A percentile compares a stretch with the other conserved stretches of the same genome.
These are phyloP conservation scores for Spea hammondii DNA, from an alignment of 2,797 vertebrate species.

Conservation along the genomic window DNA sequence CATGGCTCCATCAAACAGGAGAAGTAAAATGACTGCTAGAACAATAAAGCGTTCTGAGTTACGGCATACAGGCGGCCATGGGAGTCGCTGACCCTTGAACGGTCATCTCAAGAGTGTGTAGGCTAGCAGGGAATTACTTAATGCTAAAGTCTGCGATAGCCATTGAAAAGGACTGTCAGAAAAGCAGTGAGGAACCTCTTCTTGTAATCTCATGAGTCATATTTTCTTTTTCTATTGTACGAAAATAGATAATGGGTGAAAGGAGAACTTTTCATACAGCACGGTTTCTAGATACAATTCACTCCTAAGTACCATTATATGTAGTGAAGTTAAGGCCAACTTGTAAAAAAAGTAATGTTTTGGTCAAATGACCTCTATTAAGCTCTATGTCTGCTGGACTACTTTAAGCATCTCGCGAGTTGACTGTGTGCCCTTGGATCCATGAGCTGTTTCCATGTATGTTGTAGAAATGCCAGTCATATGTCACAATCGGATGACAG, in stretches of 20 bases:
- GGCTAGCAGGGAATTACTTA: constrained; percentile 13
- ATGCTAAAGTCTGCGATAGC: constrained; percentile 14
- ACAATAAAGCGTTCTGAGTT: constrained; percentile 32
- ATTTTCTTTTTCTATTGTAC: constrained; percentile 7
- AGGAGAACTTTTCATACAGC: background rate
- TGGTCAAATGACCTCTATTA: too few relatives aligned
- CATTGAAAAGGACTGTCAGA: constrained; percentile 7
- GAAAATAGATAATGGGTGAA: constrained; percentile 1
- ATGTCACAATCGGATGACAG: too few relatives aligned
- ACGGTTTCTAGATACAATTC: background rate
- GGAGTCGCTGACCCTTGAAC: constrained; percentile 25
- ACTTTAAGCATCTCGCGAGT: too few relatives aligned
- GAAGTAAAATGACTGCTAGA: constrained; percentile 20
- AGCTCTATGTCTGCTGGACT: too few relatives aligned
- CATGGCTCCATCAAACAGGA: constrained; percentile 9
- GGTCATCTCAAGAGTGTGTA: constrained; percentile 8
- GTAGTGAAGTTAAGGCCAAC: background rate
- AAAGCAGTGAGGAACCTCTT: background rate
- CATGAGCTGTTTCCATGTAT: too few relatives aligned
- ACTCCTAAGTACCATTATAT: background rate
- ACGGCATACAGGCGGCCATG: constrained; percentile 8
- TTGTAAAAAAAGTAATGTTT: too few relatives aligned
- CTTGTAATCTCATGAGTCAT: background rate
- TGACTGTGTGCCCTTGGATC: too few relatives aligned
- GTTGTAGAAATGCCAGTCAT: too few relatives aligned